Base-by-base conservation (phyloP, 1,140 invertebrate genomes). In the Drosophila pachea region DNA sequence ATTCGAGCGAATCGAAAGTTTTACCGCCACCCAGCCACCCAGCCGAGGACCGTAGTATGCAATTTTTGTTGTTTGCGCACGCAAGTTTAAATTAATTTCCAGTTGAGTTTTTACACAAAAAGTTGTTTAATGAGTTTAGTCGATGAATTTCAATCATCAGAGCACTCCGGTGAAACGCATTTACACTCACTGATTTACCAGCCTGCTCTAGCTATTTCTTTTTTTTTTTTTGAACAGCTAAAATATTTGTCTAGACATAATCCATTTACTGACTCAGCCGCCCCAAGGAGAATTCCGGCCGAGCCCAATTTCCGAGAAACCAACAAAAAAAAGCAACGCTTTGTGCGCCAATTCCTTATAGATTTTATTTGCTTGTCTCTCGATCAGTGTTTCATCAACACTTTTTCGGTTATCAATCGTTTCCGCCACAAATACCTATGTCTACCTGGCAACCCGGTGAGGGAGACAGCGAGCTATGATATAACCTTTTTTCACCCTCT, bases 21-120 rank as follows among this genome's bases (percentile, higher is more conserved):
- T 74, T 36, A 43, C 33, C 16, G 40, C 40, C 40, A 7, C 8
- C 50, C 9, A 54, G 47, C 53, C 77, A 62, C 58, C n/a, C n/a
- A n/a, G n/a, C n/a, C n/a, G n/a, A n/a, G n/a, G n/a, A n/a, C n/a
- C n/a, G n/a, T n/a, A n/a, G n/a, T n/a, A n/a, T n/a, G n/a, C n/a
- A n/a, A n/a, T n/a, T 54, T 33, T 45, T 59, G 49, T 61, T 52
- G 61, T 29, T 32, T 50, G 58, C 14, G 54, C 61, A 60, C 45
- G 45, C 68, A 81, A 82, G 58, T 82, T 82, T 63, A 78, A 82
- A 82, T 82, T 78, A 83, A 82, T 82, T 82, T 78, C 77, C 60
- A 78, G 71, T 74, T 66, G 40, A 70, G 54, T 65, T 64, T 68
- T n/a, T 7, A 36, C 33, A 22, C 56, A 68, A 68, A 73, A 77